Percentiles rank a stretch among this genome's conserved stretches.
Conservation (phyloP, 2,888 invertebrate species). For the Junonia oenone region DNA sequence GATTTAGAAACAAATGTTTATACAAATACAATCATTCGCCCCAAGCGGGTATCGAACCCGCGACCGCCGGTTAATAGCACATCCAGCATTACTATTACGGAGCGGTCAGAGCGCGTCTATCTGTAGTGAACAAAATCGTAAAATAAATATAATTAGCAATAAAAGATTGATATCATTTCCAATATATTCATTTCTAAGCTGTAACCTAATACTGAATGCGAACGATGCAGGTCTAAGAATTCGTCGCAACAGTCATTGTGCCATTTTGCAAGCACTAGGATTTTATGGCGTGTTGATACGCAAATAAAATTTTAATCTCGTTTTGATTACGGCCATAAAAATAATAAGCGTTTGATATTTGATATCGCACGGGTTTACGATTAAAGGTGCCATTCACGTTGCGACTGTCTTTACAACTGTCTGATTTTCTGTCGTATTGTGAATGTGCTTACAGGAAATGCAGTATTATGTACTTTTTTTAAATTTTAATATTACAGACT, state of each 20-base stretch:
- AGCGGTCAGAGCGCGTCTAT: no score
- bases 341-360: slow-evolving; percentile 13
- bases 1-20: no score
- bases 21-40: no score
- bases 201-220: slow-evolving; percentile 1
- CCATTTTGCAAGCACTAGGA: slow-evolving; percentile 49
- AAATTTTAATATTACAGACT: no score
- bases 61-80: no score
- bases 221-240: slow-evolving; percentile 3
- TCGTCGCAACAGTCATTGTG: slow-evolving; percentile 12
- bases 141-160: no score
- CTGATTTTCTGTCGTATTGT: neutral
- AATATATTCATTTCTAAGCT: neutral
- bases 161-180: neutral
- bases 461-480: no score
- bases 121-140: no score
- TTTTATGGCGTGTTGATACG: slow-evolving; percentile 68
- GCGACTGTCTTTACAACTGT: neutral
- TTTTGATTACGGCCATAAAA: slow-evolving; percentile 61
- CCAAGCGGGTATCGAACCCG: no score
- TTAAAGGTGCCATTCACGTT: neutral
- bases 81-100: no score
- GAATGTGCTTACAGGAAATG: no score
- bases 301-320: slow-evolving; percentile 68
- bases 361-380: neutral